Percentiles rank a stretch among this genome's conserved stretches.
These are phyloP conservation scores for Pollenia labialis DNA, from an alignment of 2,888 invertebrate species.

Conservation along the genomic window DNA sequence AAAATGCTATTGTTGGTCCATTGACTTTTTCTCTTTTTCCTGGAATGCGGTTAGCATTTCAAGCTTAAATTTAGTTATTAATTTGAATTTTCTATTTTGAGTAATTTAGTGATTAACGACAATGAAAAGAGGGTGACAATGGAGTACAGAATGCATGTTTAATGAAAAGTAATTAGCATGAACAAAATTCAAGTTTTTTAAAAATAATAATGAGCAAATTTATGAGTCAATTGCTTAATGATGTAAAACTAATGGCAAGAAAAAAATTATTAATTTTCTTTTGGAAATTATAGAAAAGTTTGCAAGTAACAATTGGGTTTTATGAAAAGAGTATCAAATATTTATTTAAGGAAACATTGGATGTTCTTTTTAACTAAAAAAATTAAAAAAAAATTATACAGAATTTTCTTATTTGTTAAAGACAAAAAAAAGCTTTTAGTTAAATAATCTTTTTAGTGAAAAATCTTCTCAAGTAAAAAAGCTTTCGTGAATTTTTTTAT, in stretches of 20 bases:
- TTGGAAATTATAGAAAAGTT: too few species aligned
- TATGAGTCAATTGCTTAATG: neutral
- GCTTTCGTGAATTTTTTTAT: too few species aligned
- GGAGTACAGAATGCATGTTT: neutral
- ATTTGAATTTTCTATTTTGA: conserved; percentile 39
- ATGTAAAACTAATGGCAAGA: neutral
- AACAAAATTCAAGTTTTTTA: neutral
- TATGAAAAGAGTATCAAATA: too few species aligned
- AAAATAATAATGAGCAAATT: neutral
- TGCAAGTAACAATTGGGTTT: too few species aligned
- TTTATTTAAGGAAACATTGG: too few species aligned
- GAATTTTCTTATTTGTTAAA: too few species aligned
- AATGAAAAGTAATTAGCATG: neutral
- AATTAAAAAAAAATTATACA: too few species aligned
- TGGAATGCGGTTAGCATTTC: conserved; percentile 17
- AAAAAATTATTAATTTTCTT: too few species aligned
- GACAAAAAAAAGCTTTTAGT: too few species aligned
- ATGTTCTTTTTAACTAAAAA: too few species aligned
- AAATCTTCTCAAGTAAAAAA: too few species aligned
- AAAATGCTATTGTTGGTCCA: conserved; percentile 44
- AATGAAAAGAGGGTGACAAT: conserved; percentile 15
- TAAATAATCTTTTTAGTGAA: too few species aligned
- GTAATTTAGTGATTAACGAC: conserved; percentile 52
- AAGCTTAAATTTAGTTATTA: conserved; percentile 50
- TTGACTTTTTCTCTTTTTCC: conserved; percentile 30